Conservation (phyloP, 2,888 invertebrate genomes). For the Papilio protenor region DNA sequence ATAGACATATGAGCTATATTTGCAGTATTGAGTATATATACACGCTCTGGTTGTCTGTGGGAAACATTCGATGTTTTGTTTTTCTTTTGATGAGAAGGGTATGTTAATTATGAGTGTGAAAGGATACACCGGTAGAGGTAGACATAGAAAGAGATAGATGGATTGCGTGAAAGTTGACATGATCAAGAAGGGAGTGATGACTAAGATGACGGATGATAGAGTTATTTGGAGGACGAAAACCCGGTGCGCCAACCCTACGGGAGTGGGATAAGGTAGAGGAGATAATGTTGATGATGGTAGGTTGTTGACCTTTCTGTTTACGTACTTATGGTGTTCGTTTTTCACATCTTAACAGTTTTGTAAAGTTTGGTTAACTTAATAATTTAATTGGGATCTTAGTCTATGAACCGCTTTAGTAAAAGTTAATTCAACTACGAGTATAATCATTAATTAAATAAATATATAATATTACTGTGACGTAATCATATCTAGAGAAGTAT, state of each 20-base stretch:
- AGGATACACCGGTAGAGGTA: too few species aligned
- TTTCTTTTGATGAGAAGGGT: neutral
- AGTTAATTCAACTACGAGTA: too few species aligned
- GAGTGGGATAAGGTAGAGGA: too few species aligned
- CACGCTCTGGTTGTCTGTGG: neutral
- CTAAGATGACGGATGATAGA: too few species aligned
- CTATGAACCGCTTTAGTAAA: neutral
- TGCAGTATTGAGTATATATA: neutral
- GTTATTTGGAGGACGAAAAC: too few species aligned
- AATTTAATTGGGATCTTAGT: neutral
- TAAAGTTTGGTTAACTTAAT: too few species aligned
- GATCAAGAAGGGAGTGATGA: too few species aligned
- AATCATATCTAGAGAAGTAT: neutral
- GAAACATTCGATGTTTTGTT: neutral
- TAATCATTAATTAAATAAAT: neutral
- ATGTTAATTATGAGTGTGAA: too few species aligned
- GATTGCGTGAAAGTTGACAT: too few species aligned
- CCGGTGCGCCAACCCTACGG: too few species aligned
- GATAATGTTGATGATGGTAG: too few species aligned
- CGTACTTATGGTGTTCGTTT: neutral
- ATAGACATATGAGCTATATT: neutral
- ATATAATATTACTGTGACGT: neutral
- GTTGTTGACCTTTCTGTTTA: neutral
- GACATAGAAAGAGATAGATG: too few species aligned
- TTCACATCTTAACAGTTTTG: neutral